Evolutionary conservation across 2,113 vertebrate species (phyloP), one percentile per base, ranked within the genome.

Genomic region (Tragulus kanchil): DNA sequence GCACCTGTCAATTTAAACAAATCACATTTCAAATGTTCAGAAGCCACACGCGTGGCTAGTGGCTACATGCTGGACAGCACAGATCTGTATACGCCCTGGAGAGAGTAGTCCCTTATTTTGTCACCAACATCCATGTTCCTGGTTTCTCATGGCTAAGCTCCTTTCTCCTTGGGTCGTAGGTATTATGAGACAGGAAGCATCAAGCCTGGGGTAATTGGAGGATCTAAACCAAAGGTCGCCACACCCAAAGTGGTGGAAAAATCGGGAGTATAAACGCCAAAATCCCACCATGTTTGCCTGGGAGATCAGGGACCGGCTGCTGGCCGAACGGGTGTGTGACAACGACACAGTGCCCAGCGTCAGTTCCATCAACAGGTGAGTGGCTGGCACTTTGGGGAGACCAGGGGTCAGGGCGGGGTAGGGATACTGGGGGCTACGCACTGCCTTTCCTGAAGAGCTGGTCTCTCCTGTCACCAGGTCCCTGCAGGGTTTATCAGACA

Each of bases 261-360:
- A 99, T 99, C 4, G 99, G 8, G 99, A 99, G 97, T 99, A 99
- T 98, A 99, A 99, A 98, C 99, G 99, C 98, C 99, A 99, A 99
- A 99, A 99, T 97, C 99, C 99, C 98, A 99, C 99, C 98, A 99
- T 99, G 99, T 99, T 99, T 99, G 99, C 99, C 99, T 99, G 99
- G 99, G 99, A 99, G 99, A 99, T 99, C 98, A 99, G 99, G 98
- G 99, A 99, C 96, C 98, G 99, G 93, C 99, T 99, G 91, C 99
- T 99, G 62, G 99, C 99, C 0, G 99, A 99, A 98, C 98, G 99
- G 96, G 99, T 99, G 82, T 99, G 99, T 93, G 99, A 99, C 99
- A 99, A 99, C 8, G 99, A 99, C 98, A 99, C 99, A 0, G 99
- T 99, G 94, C 99, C 99, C 98, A 99, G 99, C 1, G 99, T 99